A percentile compares a stretch with the other conserved stretches of the same genome.
Evolutionary conservation across 2,113 vertebrate genomes (phyloP).

Genomic region (Zapus hudsonius): DNA sequence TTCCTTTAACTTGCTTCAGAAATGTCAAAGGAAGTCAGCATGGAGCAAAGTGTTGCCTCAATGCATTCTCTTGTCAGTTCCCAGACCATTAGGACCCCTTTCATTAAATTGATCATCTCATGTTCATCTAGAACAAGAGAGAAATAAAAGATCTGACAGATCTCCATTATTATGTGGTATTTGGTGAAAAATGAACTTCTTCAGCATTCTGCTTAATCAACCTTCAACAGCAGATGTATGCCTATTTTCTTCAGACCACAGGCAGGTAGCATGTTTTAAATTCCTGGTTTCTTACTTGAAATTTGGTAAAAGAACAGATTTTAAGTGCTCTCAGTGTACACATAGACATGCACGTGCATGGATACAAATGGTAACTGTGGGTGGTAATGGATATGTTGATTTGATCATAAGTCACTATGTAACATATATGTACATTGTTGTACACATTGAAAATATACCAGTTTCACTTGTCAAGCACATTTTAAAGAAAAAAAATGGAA

Average conservation of each 20-base stretch:
- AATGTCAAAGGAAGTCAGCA: background rate
- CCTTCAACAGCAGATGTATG: background rate
- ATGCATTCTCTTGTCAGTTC: background rate
- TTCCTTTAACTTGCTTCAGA: background rate
- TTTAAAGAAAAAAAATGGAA: background rate
- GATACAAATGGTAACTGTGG: background rate
- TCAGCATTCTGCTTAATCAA: background rate
- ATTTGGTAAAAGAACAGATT: background rate
- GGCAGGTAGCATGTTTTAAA: background rate
- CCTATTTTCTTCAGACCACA: background rate
- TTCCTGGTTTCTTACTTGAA: background rate
- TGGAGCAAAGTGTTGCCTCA: background rate
- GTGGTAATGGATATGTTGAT: background rate
- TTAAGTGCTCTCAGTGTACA: background rate
- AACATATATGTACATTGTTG: background rate
- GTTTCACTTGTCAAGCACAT: background rate
- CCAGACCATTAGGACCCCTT: background rate
- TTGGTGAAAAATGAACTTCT: background rate
- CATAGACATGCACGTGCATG: background rate
- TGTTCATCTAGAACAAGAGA: background rate
- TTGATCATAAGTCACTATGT: background rate
- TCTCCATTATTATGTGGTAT: background rate
- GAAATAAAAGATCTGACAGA: background rate
- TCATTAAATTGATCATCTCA: background rate
- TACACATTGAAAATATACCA: background rate